Conservation (phyloP, 1,140 invertebrate genomes). For the Anagrus nilaparvatae region DNA sequence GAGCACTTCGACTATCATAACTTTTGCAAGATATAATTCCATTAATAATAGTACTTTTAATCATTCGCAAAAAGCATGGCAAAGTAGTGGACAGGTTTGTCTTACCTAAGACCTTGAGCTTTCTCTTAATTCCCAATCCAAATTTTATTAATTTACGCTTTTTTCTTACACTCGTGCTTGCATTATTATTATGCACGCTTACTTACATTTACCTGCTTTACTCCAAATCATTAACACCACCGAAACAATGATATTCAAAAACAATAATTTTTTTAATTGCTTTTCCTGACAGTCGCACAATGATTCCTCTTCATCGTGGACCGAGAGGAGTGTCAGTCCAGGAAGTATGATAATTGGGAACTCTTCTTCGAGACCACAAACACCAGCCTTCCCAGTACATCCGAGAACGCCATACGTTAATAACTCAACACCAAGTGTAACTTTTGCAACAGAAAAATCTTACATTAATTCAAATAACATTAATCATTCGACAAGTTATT, state of each 20-base stretch:
- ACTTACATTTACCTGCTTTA: background rate
- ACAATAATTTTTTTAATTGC: too few species aligned
- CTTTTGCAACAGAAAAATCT: constrained; percentile 37
- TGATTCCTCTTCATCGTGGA: constrained; percentile 52
- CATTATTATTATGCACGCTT: too few species aligned
- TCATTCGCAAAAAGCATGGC: constrained; percentile 41
- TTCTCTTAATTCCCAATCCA: background rate
- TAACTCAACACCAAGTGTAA: constrained; percentile 49
- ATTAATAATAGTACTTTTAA: too few species aligned
- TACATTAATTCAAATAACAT: constrained; percentile 7
- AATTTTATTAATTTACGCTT: background rate
- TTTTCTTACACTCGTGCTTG: background rate
- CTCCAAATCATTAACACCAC: too few species aligned
- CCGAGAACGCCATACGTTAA: constrained; percentile 76
- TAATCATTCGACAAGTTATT: constrained; percentile 19
- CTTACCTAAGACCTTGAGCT: background rate
- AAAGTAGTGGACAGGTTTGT: constrained; percentile 39
- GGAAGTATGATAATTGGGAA: constrained; percentile 32
- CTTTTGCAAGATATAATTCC: too few species aligned
- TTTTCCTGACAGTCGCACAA: constrained; percentile 46
- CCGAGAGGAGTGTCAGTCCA: constrained; percentile 48
- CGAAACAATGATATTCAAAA: too few species aligned
- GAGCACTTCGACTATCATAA: too few species aligned
- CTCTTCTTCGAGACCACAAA: constrained; percentile 59
- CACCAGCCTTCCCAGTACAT: constrained; percentile 81